Evolutionary conservation across 2,888 invertebrate genomes (phyloP).

Genomic region (Artemia sinica): DNA sequence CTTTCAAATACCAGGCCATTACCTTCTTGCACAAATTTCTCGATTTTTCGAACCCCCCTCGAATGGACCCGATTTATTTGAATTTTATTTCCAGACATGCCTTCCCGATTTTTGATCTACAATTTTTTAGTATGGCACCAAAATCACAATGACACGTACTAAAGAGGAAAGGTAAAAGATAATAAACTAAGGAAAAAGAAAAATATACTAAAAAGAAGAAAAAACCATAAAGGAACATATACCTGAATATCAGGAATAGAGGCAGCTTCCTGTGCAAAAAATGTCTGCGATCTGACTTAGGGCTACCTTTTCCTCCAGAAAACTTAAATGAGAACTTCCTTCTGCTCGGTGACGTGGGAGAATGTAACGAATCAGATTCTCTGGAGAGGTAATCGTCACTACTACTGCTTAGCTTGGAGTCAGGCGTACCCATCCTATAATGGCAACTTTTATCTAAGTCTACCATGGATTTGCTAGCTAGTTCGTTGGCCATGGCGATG

Average conservation of each 20-base stretch:
- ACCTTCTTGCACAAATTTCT: no score
- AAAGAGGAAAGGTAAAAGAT: no score
- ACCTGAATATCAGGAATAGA: constrained; percentile 75
- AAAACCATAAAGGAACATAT: constrained; percentile 7
- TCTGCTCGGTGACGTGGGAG: constrained; percentile 47
- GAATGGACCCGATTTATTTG: no score
- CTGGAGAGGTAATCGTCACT: constrained; percentile 24
- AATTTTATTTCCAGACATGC: no score
- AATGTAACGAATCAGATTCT: constrained; percentile 34
- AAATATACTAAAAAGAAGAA: no score
- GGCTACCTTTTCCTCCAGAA: constrained; percentile 38
- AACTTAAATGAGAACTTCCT: constrained; percentile 60
- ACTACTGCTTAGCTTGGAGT: constrained; percentile 25
- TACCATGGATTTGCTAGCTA: constrained; percentile 49
- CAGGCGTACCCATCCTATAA: constrained; percentile 26
- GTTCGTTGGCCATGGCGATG: constrained; percentile 78
- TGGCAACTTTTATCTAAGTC: constrained; percentile 29
- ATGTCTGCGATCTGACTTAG: constrained; percentile 55
- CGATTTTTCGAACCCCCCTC: no score
- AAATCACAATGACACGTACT: no score
- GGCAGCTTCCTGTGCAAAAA: constrained; percentile 75
- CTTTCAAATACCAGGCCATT: no score
- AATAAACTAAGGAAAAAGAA: no score
- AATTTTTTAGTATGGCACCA: no score
- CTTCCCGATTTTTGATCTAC: no score